A percentile compares a stretch with the other conserved stretches of the same genome.
Evolutionary conservation across 2,888 invertebrate genomes (phyloP).

Genomic region (Amorpha juglandis): DNA sequence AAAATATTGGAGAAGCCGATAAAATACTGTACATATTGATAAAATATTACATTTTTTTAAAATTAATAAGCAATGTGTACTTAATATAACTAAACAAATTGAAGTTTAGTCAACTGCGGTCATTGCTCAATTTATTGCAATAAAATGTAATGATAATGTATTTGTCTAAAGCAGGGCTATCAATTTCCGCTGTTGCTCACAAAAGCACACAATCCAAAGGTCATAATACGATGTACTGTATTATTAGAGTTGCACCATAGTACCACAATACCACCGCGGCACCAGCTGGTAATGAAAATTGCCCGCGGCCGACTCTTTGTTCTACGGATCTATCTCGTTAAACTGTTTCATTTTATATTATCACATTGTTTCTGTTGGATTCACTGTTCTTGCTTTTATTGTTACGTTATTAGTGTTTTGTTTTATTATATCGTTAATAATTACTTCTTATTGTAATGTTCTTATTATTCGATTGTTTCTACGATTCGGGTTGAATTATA

Average conservation of each 20-base stretch:
- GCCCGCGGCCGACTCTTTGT: constrained; percentile 53
- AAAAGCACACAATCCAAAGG: constrained; percentile 30
- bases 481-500: background rate
- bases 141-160: constrained; percentile 21
- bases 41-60: no score
- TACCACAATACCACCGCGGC: constrained; percentile 11
- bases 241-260: constrained; percentile 33
- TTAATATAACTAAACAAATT: no score
- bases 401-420: background rate
- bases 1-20: no score
- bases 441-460: no score
- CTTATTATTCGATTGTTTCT: background rate
- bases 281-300: constrained; percentile 46
- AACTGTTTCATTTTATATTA: constrained; percentile 47
- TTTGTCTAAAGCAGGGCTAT: constrained; percentile 21
- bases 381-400: constrained; percentile 4
- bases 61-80: no score
- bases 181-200: constrained; percentile 21
- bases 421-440: background rate
- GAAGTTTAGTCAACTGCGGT: constrained; percentile 7
- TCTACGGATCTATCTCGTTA: constrained; percentile 46
- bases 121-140: constrained; percentile 17
- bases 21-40: no score
- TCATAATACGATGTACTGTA: constrained; percentile 34
- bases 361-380: constrained; percentile 18